These are phyloP conservation scores for Argyrosomus japonicus DNA, from an alignment of 2,113 vertebrate genomes.

Conservation along the genomic window DNA sequence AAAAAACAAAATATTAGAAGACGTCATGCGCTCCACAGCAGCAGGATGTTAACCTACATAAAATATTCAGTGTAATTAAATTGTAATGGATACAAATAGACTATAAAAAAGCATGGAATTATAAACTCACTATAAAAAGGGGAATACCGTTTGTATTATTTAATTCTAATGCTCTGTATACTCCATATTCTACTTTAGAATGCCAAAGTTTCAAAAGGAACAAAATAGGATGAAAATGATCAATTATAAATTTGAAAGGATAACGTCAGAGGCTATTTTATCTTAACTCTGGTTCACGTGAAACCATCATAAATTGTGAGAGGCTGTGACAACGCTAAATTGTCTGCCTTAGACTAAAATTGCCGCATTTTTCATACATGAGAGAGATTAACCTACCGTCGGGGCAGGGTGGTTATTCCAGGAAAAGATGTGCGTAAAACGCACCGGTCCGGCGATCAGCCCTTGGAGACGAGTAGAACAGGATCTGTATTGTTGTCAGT, in stretches of 20 bases:
- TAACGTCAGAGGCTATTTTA: neutral
- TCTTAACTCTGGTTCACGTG: neutral
- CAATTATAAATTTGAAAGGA: neutral
- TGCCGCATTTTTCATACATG: neutral
- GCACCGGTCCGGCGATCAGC: conserved; percentile 40
- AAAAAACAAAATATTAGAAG: neutral
- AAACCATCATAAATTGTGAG: neutral
- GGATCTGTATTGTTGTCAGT: conserved; percentile 10
- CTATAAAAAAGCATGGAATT: neutral
- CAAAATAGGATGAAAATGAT: neutral
- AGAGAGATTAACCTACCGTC: conserved; percentile 50
- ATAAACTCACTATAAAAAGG: neutral
- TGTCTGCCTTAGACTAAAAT: neutral
- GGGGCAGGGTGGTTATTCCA: conserved; percentile 12
- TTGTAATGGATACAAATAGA: neutral
- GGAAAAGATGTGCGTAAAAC: conserved; percentile 54
- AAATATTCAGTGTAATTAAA: neutral
- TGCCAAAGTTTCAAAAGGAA: conserved; percentile 25
- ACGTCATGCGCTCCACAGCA: neutral
- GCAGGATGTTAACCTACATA: neutral
- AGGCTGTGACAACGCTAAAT: neutral
- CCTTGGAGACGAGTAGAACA: conserved; percentile 30
- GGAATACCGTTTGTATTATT: too few relatives aligned
- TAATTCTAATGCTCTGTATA: neutral
- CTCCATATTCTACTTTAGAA: neutral